Evolutionary conservation across 2,888 invertebrate species (phyloP).

Genomic region (Deroplatys truncata): DNA sequence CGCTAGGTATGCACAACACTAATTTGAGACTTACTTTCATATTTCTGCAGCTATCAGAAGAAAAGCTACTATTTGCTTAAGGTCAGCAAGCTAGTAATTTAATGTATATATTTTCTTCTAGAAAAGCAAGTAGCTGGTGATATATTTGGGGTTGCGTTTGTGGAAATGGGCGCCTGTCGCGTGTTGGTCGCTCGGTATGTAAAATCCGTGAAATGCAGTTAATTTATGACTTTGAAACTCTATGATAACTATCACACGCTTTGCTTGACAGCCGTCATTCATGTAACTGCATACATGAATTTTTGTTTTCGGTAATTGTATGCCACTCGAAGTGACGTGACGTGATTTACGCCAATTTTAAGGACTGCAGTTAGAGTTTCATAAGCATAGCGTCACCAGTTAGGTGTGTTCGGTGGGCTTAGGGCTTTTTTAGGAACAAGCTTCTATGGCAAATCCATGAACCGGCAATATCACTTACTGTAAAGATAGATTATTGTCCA

Average conservation of each 20-base stretch:
- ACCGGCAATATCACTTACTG: no score
- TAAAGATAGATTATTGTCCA: no score
- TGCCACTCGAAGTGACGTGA: neutral
- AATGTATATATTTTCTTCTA: neutral
- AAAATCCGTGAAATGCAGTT: neutral
- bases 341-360: neutral
- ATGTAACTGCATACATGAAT: neutral
- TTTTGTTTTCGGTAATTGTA: neutral
- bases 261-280: neutral
- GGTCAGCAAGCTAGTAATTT: neutral
- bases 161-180: neutral
- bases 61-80: neutral
- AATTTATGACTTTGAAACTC: neutral
- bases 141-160: neutral
- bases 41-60: neutral
- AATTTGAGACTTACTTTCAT: no score
- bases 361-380: neutral
- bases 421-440: no score
- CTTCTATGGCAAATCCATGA: no score
- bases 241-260: neutral
- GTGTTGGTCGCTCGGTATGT: neutral
- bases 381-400: no score
- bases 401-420: no score
- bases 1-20: no score
- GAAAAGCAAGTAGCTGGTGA: neutral